Percentiles rank a stretch among this genome's conserved stretches.
Conservation (phyloP, 64 coral and sea anemone genomes). For the Porites australiensis region DNA sequence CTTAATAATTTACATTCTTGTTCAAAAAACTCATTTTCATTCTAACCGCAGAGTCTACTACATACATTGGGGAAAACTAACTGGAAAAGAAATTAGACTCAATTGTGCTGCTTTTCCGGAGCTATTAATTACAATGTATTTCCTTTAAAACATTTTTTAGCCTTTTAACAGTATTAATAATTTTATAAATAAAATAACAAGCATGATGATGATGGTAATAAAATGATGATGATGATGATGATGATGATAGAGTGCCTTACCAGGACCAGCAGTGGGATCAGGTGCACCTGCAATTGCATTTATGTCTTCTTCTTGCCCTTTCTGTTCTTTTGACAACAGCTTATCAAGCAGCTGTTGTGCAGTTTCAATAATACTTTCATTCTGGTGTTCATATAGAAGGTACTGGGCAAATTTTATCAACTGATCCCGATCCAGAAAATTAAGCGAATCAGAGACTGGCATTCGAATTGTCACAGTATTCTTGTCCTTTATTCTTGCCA, state of each 20-base stretch:
- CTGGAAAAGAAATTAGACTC: too few relatives aligned
- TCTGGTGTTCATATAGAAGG: slow-evolving; percentile 78
- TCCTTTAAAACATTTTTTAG: too few relatives aligned
- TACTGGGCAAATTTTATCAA: slow-evolving; percentile 87
- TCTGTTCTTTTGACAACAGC: slow-evolving; percentile 46
- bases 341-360: slow-evolving; percentile 85
- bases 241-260: not conserved
- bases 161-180: too few relatives aligned
- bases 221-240: too few relatives aligned
- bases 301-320: slow-evolving; percentile 61
- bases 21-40: too few relatives aligned
- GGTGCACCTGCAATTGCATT: slow-evolving; percentile 86
- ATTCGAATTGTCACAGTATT: slow-evolving; percentile 27
- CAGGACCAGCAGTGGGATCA: slow-evolving; percentile 91
- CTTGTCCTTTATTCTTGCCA: slow-evolving; percentile 77
- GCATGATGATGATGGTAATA: too few relatives aligned
- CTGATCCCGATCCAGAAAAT: slow-evolving; percentile 72
- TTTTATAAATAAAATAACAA: too few relatives aligned
- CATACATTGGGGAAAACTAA: too few relatives aligned
- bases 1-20: too few relatives aligned
- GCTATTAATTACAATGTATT: too few relatives aligned
- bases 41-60: too few relatives aligned
- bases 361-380: slow-evolving; percentile 78
- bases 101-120: too few relatives aligned
- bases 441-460: slow-evolving; percentile 84